These are phyloP conservation scores for Rhadina sibilatrix DNA, from an alignment of 2,113 vertebrate species.

Conservation along the genomic window DNA sequence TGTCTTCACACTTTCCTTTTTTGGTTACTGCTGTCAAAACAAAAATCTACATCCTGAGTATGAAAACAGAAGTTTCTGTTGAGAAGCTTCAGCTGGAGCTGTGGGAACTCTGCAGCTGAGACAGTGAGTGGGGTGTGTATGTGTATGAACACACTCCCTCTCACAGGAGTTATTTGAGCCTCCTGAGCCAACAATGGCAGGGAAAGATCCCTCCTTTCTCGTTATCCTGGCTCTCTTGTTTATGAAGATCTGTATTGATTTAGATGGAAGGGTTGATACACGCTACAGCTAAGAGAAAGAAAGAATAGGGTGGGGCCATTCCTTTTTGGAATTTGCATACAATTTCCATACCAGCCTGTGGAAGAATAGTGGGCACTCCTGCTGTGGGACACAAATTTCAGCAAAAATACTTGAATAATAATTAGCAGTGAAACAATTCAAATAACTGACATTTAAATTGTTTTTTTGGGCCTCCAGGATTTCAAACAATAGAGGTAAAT, in stretches of 20 bases:
- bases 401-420: not conserved
- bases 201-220: not conserved
- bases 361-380: not conserved
- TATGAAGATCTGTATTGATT: not conserved
- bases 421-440: not conserved
- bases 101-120: not conserved
- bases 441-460: not conserved
- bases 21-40: slow-evolving; percentile 34
- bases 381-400: not conserved
- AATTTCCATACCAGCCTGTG: not conserved
- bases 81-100: slow-evolving; percentile 33
- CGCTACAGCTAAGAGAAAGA: not conserved
- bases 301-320: not conserved
- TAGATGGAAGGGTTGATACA: not conserved
- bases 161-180: not conserved
- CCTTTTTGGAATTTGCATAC: not conserved
- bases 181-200: not conserved
- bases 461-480: not conserved
- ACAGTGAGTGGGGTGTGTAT: not conserved
- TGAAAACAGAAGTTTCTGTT: slow-evolving; percentile 18
- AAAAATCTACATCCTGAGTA: not conserved
- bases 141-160: too few relatives aligned
- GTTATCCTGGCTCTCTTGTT: fast-evolving
- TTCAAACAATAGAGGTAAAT: not conserved
- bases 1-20: slow-evolving; percentile 27